Base-by-base conservation (phyloP, 1,140 invertebrate species). In the Hydropsyche tenuis region DNA sequence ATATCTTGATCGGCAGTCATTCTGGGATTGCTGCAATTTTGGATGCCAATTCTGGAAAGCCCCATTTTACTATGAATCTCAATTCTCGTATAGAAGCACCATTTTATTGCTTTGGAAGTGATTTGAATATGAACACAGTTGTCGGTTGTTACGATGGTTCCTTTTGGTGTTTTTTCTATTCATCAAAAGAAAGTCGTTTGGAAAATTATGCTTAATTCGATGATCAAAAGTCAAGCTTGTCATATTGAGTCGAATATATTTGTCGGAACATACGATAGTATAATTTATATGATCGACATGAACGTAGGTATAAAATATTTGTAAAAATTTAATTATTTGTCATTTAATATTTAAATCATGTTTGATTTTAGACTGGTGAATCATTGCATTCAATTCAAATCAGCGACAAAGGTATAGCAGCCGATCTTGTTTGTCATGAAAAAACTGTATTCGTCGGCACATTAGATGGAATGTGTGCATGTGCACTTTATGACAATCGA, bases 261-360 rank as follows among this genome's bases (percentile, higher is more conserved):
- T 79, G 82, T 92, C 75, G 92, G 91, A 16, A 89, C 91, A 42
- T 92, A 93, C 80, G 91, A 93, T 80, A 86, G 87, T 51, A 80
- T 84, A 78, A 75, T 92, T 16, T 89, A 91, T 77, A 88, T 87
- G 75, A 79, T 92, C 73, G 81, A 86, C 80, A 77, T 85, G 20
- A 60, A 84, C 81, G 90, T 87, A 80, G 43, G 80, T 82, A 62
- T 69, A 87, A 84, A 74, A 78, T 72, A 4, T 9, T 4, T 4
- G 30, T 37, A 9, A 37, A 37, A 37, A 37, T 37, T 4, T 37
- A 9, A 9, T 9, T 37, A 37, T 37, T 37, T 37, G 9, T 37
- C 30, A 37, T 37, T 3, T 4, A 9, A 37, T 37, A 9, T 37
- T 9, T 37, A 37, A 37, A 37, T 37, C 3, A 37, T 9, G 2